phyloP scores from a whole-genome alignment of 2,888 invertebrate species.

The Phyllotreta cruciferae region DNA sequence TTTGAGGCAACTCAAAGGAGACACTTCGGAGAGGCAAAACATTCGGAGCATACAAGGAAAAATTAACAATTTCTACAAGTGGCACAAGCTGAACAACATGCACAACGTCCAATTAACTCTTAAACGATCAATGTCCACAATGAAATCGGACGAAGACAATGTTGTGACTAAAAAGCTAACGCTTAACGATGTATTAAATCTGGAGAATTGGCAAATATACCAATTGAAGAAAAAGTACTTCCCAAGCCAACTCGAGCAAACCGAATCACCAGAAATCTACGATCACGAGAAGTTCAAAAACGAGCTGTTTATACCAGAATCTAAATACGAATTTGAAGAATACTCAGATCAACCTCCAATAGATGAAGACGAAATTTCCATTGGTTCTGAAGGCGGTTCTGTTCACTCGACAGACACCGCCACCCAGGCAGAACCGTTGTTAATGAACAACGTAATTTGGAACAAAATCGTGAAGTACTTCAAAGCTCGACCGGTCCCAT shows the following conservation, averaged over 20 bases:
- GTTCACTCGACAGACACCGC: neutral
- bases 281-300: too few relatives aligned
- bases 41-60: slow-evolving; percentile 38
- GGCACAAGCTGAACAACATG: slow-evolving; percentile 35
- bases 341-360: too few relatives aligned
- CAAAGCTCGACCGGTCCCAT: slow-evolving; percentile 52
- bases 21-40: slow-evolving; percentile 28
- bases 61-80: slow-evolving; percentile 39
- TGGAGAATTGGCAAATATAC: too few relatives aligned
- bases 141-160: slow-evolving; percentile 4
- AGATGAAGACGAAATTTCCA: neutral
- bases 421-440: neutral
- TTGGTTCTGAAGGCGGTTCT: slow-evolving; percentile 1
- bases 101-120: slow-evolving; percentile 10
- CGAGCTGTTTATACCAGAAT: too few relatives aligned
- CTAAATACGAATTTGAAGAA: too few relatives aligned
- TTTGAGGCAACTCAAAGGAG: slow-evolving; percentile 19
- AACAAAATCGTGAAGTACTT: slow-evolving; percentile 52
- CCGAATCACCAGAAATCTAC: too few relatives aligned
- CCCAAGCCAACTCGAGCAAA: too few relatives aligned
- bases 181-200: too few relatives aligned
- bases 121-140: slow-evolving; percentile 33
- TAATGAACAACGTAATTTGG: slow-evolving; percentile 42
- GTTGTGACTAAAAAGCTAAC: too few relatives aligned
- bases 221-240: too few relatives aligned